Conservation (phyloP, 2,797 vertebrate genomes). For the Sebastes cheni region DNA sequence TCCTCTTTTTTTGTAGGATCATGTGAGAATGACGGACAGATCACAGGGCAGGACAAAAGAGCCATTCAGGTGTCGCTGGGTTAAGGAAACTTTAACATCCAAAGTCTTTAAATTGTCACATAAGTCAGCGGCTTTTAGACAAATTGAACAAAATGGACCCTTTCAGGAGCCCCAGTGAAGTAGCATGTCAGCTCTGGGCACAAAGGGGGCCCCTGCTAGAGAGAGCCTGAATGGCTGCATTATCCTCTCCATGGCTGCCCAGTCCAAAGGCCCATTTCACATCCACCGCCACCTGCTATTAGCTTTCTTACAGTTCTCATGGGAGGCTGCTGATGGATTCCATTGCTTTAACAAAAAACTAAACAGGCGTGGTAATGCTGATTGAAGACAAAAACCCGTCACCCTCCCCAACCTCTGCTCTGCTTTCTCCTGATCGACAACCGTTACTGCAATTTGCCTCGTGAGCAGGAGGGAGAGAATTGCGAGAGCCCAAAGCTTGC, state of each 20-base stretch:
- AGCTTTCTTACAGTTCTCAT: constrained; percentile 84
- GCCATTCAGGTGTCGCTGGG: constrained; percentile 65
- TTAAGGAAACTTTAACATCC: constrained; percentile 84
- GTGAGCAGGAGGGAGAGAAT: constrained; percentile 50
- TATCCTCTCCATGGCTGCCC: constrained; percentile 78
- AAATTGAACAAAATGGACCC: constrained; percentile 86
- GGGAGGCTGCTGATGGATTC: constrained; percentile 79
- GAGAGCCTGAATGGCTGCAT: constrained; percentile 82
- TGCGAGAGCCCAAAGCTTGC: constrained; percentile 41
- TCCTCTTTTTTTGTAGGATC: constrained; percentile 45
- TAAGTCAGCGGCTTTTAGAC: constrained; percentile 86
- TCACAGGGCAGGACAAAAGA: constrained; percentile 68
- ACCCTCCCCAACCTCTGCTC: constrained; percentile 60
- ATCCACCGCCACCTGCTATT: constrained; percentile 86
- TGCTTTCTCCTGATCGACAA: constrained; percentile 65
- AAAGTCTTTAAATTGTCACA: constrained; percentile 85
- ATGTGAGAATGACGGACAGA: constrained; percentile 71
- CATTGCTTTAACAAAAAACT: constrained; percentile 78
- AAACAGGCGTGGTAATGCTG: constrained; percentile 79
- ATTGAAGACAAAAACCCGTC: constrained; percentile 76
- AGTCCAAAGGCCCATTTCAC: constrained; percentile 82
- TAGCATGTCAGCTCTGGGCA: constrained; percentile 78
- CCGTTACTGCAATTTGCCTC: constrained; percentile 78
- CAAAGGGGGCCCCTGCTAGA: constrained; percentile 82
- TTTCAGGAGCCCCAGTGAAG: constrained; percentile 79